phyloP scores from a whole-genome alignment of 2,888 invertebrate species.

The Hypercompe scribonia region DNA sequence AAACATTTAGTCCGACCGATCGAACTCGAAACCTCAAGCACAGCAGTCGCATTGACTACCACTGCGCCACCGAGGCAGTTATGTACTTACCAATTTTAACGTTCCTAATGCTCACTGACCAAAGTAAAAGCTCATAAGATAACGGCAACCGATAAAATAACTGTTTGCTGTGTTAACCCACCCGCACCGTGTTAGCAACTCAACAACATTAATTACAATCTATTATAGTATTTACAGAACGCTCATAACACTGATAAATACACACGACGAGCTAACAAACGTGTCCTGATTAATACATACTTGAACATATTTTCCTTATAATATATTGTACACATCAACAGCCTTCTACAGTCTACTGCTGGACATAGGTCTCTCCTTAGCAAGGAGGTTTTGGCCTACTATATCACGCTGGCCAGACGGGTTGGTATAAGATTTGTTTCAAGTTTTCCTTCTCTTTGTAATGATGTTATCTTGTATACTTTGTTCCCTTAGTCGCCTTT shows the following conservation, averaged over 20 bases:
- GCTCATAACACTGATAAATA: conserved; percentile 1
- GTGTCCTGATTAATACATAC: not conserved
- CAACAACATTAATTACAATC: not conserved
- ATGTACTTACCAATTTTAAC: conserved; percentile 4
- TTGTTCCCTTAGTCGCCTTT: too few species aligned
- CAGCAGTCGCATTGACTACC: too few species aligned
- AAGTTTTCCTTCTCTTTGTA: too few species aligned
- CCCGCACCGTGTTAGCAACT: not conserved
- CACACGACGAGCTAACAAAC: not conserved
- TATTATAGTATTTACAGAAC: not conserved
- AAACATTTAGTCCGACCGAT: too few species aligned
- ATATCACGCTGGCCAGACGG: too few species aligned
- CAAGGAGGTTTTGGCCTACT: too few species aligned
- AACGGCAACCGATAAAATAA: not conserved
- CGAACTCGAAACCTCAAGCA: too few species aligned
- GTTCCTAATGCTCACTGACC: not conserved
- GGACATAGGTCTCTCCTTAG: too few species aligned
- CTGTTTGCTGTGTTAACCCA: not conserved
- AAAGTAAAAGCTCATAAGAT: not conserved
- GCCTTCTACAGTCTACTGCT: too few species aligned
- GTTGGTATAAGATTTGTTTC: too few species aligned
- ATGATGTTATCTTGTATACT: too few species aligned
- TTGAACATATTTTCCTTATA: conserved; percentile 10
- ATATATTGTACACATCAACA: too few species aligned
- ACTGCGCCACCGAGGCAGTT: not conserved